Base-by-base conservation (phyloP, 2,888 invertebrate genomes). In the Antitype chi region DNA sequence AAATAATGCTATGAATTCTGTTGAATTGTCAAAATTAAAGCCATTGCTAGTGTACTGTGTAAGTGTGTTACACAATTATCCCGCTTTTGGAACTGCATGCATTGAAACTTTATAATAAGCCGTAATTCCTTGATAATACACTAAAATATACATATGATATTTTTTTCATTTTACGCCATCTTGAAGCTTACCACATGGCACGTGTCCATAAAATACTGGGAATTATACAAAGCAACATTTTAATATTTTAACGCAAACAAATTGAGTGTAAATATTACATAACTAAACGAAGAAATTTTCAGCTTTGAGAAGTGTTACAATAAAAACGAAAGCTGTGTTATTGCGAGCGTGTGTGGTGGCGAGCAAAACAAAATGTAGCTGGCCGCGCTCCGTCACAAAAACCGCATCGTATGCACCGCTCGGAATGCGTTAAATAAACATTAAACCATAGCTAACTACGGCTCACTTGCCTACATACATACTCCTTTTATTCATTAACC, bases 361-460 rank as follows among this genome's bases (percentile, higher is more conserved):
- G 82, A 83, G 74, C 84, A 79, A 83, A 85, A 85, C 84, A 87
- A 82, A 81, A 83, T 74, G 78, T 80, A 79, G 69, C 72, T 71
- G 67, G 78, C 80, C 84, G 72, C 72, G 74, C 87, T 73, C 74
- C 78, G 81, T 76, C 79, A 83, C 84, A 88, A 87, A 86, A 87
- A 87, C 87, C 81, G 74, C 87, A 87, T 81, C 81, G 81, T 85
- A 84, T 87, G 85, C 85, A 80, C 82, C 81, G 83, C 85, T 84
- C 73, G 86, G 87, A 87, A 89, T 88, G 89, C 87, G 84, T 88
- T 90, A 88, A 88, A 91, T 87, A 89, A 88, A 89, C 86, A 87
- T 89, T 89, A 81, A 85, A 85, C 80, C 81, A 84, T 86, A 71
- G 77, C 73, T 76, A 86, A 86, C 80, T 82, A 84, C 77, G 74